Conservation (phyloP, 30 jellyfish, hydroid and myxozoan species). For the Aurelia aurita region DNA sequence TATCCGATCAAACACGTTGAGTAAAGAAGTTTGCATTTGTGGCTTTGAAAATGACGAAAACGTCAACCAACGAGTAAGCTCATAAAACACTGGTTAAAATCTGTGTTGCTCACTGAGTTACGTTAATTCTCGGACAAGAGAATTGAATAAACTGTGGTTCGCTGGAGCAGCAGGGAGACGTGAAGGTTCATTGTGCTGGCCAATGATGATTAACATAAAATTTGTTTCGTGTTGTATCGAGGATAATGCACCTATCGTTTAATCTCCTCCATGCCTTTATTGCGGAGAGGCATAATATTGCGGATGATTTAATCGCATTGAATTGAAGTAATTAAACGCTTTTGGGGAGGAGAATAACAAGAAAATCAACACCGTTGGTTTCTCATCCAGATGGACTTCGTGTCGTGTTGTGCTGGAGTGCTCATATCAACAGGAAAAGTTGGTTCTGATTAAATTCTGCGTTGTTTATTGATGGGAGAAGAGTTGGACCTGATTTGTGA, state of each 20-base stretch:
- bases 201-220: neutral
- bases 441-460: no score
- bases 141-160: slow-evolving; percentile 51
- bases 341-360: no score
- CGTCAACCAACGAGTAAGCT: slow-evolving; percentile 51
- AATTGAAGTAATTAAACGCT: no score
- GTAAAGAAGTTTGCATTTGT: slow-evolving; percentile 2
- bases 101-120: slow-evolving; percentile 7
- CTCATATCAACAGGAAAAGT: no score
- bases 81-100: slow-evolving; percentile 39
- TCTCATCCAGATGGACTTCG: no score
- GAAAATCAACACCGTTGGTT: no score
- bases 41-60: slow-evolving; percentile 29
- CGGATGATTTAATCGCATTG: no score
- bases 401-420: no score
- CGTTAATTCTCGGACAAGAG: slow-evolving; percentile 30
- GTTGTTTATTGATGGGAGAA: no score
- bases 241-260: no score
- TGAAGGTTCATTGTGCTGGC: neutral
- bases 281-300: neutral
- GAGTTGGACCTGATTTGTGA: no score
- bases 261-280: neutral
- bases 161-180: slow-evolving; percentile 13
- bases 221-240: neutral
- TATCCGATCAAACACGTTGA: neutral